Conservation (phyloP, 2,888 invertebrate genomes). For the Plemyria rubiginata region DNA sequence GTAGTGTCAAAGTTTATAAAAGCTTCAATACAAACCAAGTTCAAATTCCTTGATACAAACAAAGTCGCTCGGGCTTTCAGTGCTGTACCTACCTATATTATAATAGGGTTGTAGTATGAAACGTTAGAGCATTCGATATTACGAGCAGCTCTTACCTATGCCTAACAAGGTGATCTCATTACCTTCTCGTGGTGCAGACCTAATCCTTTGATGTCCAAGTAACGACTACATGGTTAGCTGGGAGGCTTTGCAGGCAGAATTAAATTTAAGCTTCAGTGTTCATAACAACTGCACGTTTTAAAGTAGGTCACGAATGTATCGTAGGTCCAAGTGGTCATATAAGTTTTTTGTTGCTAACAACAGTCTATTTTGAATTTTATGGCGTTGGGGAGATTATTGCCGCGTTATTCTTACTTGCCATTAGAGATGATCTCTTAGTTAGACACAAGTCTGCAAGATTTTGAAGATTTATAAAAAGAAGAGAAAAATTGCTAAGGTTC, state of each 20-base stretch:
- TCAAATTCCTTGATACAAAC: too few relatives aligned
- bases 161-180: slow-evolving; percentile 14
- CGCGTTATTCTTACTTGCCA: too few relatives aligned
- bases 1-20: too few relatives aligned
- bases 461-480: too few relatives aligned
- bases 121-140: neutral
- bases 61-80: too few relatives aligned
- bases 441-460: too few relatives aligned
- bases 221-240: slow-evolving; percentile 1
- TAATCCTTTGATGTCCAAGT: slow-evolving; percentile 12
- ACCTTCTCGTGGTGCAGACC: slow-evolving; percentile 3
- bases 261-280: slow-evolving; percentile 1
- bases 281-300: slow-evolving; percentile 5
- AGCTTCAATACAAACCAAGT: too few relatives aligned
- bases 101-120: neutral
- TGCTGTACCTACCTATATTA: too few relatives aligned
- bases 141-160: neutral
- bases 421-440: too few relatives aligned
- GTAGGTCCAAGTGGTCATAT: neutral
- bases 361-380: neutral
- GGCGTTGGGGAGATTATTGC: neutral
- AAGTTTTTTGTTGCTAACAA: neutral
- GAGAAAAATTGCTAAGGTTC: too few relatives aligned
- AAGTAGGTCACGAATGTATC: neutral
- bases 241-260: slow-evolving; percentile 10